phyloP scores from a whole-genome alignment of 2,797 vertebrate species.

The Knipowitschia caucasica region DNA sequence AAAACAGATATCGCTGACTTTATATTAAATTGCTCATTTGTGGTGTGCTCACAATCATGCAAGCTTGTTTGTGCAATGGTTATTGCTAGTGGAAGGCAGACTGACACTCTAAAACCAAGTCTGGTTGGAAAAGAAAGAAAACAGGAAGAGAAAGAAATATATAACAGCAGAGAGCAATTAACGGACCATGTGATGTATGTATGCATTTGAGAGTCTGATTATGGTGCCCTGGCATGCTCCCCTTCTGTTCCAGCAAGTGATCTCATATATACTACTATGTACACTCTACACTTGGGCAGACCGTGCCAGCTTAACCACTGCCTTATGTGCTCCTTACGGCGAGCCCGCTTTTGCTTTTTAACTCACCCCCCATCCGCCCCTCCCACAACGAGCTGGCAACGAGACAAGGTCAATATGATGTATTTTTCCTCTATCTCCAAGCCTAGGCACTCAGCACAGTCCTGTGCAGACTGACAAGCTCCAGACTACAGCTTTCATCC shows the following conservation, averaged over 20 bases:
- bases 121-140: conserved; percentile 49
- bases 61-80: conserved; percentile 22
- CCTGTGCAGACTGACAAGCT: conserved; percentile 59
- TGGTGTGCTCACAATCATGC: neutral
- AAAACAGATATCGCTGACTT: too few relatives aligned
- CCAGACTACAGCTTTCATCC: conserved; percentile 73
- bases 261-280: conserved; percentile 35
- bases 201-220: conserved; percentile 27
- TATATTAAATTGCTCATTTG: too few relatives aligned
- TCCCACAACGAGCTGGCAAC: conserved; percentile 59
- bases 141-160: conserved; percentile 70
- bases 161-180: conserved; percentile 68
- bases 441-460: conserved; percentile 25
- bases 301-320: conserved; percentile 54
- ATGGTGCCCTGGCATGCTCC: conserved; percentile 31
- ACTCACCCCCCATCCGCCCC: conserved; percentile 35
- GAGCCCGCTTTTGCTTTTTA: conserved; percentile 42
- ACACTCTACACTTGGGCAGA: conserved; percentile 54
- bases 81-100: conserved; percentile 19
- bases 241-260: conserved; percentile 29
- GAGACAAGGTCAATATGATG: conserved; percentile 75
- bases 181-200: conserved; percentile 45
- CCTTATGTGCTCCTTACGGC: conserved; percentile 45
- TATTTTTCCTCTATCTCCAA: conserved; percentile 44
- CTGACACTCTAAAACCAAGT: conserved; percentile 43